A percentile compares a stretch with the other conserved stretches of the same genome.
Conservation (phyloP, 2,888 invertebrate species). For the Trachelus tabidus region DNA sequence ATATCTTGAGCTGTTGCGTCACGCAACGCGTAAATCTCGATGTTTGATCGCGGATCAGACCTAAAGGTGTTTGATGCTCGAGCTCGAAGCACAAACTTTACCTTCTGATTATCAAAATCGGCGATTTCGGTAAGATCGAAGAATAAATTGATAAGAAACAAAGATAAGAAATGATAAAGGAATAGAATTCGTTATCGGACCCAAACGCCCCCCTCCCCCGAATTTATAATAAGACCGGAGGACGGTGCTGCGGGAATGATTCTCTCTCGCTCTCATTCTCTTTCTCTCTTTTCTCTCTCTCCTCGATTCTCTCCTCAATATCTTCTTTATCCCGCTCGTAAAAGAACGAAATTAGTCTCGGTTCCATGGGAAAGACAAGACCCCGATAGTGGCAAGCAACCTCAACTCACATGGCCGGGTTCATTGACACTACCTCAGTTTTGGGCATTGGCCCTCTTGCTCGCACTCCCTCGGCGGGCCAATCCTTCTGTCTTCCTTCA, state of each 20-base stretch:
- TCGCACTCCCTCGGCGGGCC: slow-evolving; percentile 37
- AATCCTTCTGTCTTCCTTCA: slow-evolving; percentile 11
- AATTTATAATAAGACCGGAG: too few species aligned
- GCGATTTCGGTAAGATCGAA: too few species aligned
- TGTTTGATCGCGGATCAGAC: too few species aligned
- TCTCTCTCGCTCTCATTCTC: not conserved
- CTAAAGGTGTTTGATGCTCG: too few species aligned
- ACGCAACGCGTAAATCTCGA: slow-evolving; percentile 1
- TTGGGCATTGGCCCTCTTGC: slow-evolving; percentile 62
- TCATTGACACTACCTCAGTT: slow-evolving; percentile 65
- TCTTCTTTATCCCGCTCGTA: slow-evolving; percentile 47
- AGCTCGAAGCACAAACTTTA: too few species aligned
- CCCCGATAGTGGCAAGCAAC: slow-evolving; percentile 61
- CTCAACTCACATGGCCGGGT: slow-evolving; percentile 61
- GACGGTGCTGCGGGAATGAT: not conserved
- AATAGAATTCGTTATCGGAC: too few species aligned
- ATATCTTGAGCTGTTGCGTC: slow-evolving; percentile 19
- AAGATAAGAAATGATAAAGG: too few species aligned
- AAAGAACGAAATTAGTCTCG: slow-evolving; percentile 65
- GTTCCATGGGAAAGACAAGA: slow-evolving; percentile 67
- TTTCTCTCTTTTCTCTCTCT: slow-evolving; percentile 6
- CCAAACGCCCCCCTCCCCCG: too few species aligned
- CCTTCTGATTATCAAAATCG: too few species aligned
- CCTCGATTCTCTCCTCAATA: slow-evolving; percentile 9
- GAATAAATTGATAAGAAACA: too few species aligned